Evolutionary conservation across 2,797 vertebrate genomes (phyloP).

Genomic region (Brachyrhaphis roseni): DNA sequence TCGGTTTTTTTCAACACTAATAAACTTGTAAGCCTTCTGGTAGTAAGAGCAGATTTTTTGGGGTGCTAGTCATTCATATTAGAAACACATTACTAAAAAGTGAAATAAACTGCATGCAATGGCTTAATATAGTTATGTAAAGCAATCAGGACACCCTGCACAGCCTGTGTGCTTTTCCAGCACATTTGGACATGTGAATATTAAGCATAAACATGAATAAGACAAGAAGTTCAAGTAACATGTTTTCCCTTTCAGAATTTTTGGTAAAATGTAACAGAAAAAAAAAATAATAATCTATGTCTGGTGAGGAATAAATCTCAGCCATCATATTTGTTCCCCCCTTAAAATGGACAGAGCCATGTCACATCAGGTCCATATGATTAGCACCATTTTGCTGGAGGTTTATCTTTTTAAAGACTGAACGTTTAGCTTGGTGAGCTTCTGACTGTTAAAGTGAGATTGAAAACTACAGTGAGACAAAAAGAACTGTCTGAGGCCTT

Average conservation of each 20-base stretch:
- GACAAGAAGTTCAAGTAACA: neutral
- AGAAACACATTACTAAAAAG: neutral
- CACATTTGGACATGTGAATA: neutral
- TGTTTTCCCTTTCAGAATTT: neutral
- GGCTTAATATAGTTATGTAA: neutral
- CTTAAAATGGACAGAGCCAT: neutral
- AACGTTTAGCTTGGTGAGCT: neutral
- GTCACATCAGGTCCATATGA: neutral
- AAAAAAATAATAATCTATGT: neutral
- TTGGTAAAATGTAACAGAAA: neutral
- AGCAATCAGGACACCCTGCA: neutral
- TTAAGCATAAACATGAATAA: neutral
- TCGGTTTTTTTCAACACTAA: neutral
- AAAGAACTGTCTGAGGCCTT: neutral
- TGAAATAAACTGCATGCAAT: neutral
- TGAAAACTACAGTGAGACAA: neutral
- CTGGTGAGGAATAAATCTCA: neutral
- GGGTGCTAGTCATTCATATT: neutral
- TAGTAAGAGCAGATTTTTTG: neutral
- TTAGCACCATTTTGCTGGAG: neutral
- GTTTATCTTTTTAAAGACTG: neutral
- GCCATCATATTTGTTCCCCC: neutral
- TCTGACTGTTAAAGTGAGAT: neutral
- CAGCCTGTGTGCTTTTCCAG: neutral
- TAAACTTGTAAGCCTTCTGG: neutral